phyloP scores from a whole-genome alignment of 2,888 invertebrate genomes.

The Suillia variegata region DNA sequence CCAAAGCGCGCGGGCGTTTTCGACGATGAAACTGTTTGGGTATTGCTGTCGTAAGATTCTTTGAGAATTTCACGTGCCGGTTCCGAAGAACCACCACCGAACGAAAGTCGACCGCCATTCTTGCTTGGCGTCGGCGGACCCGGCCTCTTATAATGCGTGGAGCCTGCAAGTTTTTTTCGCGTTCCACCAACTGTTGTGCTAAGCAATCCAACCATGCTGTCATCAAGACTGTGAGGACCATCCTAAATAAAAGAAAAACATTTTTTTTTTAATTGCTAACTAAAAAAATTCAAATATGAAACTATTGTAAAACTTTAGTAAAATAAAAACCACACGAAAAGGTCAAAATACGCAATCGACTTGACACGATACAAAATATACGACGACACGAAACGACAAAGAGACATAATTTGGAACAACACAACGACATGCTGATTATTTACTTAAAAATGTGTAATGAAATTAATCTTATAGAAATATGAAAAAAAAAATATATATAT shows the following conservation, averaged over 20 bases:
- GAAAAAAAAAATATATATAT: too few relatives aligned
- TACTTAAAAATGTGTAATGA: too few relatives aligned
- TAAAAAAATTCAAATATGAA: constrained; percentile 8
- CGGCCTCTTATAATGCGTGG: constrained; percentile 80
- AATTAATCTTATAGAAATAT: too few relatives aligned
- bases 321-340: background rate
- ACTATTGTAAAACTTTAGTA: background rate
- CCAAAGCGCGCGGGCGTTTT: constrained; percentile 71
- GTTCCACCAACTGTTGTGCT: constrained; percentile 46
- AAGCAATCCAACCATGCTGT: constrained; percentile 60
- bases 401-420: too few relatives aligned
- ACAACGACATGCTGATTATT: constrained; percentile 8
- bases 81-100: constrained; percentile 57
- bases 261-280: background rate
- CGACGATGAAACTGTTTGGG: constrained; percentile 48
- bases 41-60: constrained; percentile 61
- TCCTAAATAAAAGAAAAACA: constrained; percentile 46
- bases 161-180: constrained; percentile 65
- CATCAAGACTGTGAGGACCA: constrained; percentile 49
- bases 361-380: background rate
- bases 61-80: constrained; percentile 66
- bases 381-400: too few relatives aligned
- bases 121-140: constrained; percentile 88
- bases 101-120: constrained; percentile 75
- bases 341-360: background rate